Evolutionary conservation across 64 coral and sea anemone species (phyloP), one percentile per base, ranked within the genome.

Genomic region (Porites lutea): DNA sequence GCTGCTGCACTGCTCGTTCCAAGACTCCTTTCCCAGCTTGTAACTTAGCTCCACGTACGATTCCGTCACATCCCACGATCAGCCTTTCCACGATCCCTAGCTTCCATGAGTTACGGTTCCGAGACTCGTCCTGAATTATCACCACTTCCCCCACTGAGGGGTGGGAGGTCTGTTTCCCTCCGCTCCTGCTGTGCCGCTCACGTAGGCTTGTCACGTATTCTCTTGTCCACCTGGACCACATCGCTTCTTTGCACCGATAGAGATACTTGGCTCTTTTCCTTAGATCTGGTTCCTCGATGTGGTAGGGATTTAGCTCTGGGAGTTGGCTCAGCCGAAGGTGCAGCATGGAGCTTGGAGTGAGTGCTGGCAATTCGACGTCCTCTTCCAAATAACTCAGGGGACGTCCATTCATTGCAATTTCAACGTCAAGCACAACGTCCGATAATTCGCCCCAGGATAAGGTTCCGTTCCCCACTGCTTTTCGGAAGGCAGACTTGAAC

Each of bases 401-500:
- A 66, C 27, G 27, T 37, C 27, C 27, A 1, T 37, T 37, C 27
- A 37, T 55, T 0, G 53, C 53, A 55, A 55, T 55, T 55, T 55
- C 53, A 55, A 55, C 53, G 11, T 55, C 53, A 55, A 55, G 53
- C 11, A 55, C 53, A 11, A 55, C 53, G 11, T 55, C 53, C 11
- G 53, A 55, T 55, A 55, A 55, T 55, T 55, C 53, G 11, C 11
- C 11, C 53, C 53, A 5, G 11, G 53, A 55, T 55, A 55, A 55
- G 53, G 11, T 55, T 55, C 53, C 53, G 11, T 55, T 55, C 53
- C 53, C 53, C 2, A 43, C 69, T 4, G 18, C 69, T 72, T 72
- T 72, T 4, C 69, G 69, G 69, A 72, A 72, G 69, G 69, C 69
- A 72, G 69, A 72, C 69, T 72, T 72, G 69, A 72, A 72, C 69